Base-by-base conservation (phyloP, 2,888 invertebrate genomes). In the Nemotelus pantherinus region DNA sequence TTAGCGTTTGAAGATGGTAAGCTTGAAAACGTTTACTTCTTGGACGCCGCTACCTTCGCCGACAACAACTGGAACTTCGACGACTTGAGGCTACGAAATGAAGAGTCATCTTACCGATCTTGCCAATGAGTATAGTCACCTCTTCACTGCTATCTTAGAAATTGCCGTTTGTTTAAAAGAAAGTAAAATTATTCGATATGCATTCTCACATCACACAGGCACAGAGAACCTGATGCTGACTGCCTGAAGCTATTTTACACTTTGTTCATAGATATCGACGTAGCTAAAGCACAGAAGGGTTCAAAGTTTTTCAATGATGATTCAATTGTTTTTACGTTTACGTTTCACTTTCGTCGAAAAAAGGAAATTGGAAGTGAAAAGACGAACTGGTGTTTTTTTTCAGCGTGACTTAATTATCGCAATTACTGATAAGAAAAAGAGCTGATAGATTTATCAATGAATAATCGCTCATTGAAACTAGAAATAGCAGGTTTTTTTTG, bases 161-260 rank as follows among this genome's bases (percentile, higher is more conserved):
- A 63, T 63, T 25, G 43, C 41, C 41, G 9, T 39, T 63, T 41
- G 41, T 43, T 41, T 41, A 41, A 63, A 63, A 43, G 63, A 63
- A 63, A 63, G 63, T 63, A 63, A 63, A 63, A 63, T 43, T 43
- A 50, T 63, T 63, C 63, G 63, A 25, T 7, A 63, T 63, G 63
- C 43, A 63, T 41, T 25, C 25, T 63, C 3, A 25, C 25, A 25
- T 25, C 25, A 25, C 25, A 25, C 25, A 25, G 25, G 25, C 25
- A 25, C 25, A 25, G 25, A 25, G 25, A 25, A 25, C 25, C 25
- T 25, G 25, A 0, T 25, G 25, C 25, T 25, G 41, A 63, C 6
- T 10, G 58, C 25, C 63, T 41, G 63, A n/a, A 41, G 63, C 63
- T 41, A 41, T 43, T 50, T 4, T 63, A 41, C 63, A 63, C 63